Evolutionary conservation across 2,888 invertebrate genomes (phyloP).

Genomic region (Kuschelorhynchus macadamiae): DNA sequence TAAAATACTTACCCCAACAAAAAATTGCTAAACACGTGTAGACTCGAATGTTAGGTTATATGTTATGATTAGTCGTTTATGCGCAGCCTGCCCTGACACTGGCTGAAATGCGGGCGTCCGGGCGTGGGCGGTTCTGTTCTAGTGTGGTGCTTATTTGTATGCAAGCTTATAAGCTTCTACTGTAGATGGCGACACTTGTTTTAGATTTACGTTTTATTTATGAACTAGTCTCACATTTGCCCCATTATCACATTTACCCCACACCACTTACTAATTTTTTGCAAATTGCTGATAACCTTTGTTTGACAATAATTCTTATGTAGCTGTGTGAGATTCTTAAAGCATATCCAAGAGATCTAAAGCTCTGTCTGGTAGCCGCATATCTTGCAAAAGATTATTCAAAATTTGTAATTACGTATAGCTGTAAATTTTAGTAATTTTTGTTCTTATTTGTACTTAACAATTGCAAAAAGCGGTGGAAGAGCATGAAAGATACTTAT

Average conservation of each 20-base stretch:
- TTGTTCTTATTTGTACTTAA: neutral
- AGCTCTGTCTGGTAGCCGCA: constrained; percentile 36
- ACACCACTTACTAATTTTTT: constrained; percentile 6
- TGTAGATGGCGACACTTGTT: neutral
- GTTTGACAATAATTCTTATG: constrained; percentile 25
- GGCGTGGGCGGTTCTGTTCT: no score
- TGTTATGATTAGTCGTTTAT: no score
- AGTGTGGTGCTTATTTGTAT: no score
- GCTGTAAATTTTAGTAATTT: neutral
- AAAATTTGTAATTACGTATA: neutral
- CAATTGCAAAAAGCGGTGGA: no score
- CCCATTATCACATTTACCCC: no score
- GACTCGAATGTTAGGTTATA: no score
- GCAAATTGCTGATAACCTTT: constrained; percentile 36
- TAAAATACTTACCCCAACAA: no score
- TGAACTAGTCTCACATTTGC: no score
- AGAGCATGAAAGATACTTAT: neutral
- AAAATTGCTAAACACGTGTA: no score
- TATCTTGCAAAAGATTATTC: neutral
- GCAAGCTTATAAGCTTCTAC: neutral
- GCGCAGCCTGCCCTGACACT: no score
- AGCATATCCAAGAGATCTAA: constrained; percentile 28
- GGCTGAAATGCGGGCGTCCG: no score
- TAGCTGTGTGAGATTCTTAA: constrained; percentile 43
- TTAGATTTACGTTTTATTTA: no score